A percentile compares a stretch with the other conserved stretches of the same genome.
Conservation (phyloP, 2,888 invertebrate genomes). For the Abrostola triplasia region DNA sequence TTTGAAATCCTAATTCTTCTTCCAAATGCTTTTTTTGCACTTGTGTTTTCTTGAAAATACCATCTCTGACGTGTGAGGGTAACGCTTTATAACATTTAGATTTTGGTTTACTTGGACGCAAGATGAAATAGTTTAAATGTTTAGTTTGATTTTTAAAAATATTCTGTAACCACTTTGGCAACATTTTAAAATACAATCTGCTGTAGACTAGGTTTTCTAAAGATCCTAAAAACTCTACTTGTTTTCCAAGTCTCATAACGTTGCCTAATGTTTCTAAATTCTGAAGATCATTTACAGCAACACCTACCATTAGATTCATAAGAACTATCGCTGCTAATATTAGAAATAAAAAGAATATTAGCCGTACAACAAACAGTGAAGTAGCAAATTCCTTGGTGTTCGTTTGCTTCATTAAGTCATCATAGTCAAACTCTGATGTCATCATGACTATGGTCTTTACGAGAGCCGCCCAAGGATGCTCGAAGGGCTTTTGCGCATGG, state of each 20-base stretch:
- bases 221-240: conserved; percentile 82
- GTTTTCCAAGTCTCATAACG: conserved; percentile 83
- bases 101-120: conserved; percentile 40
- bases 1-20: conserved; percentile 67
- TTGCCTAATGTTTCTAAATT: conserved; percentile 86
- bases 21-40: conserved; percentile 70
- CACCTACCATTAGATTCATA: conserved; percentile 88
- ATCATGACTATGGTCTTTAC: conserved; percentile 88
- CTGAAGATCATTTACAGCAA: conserved; percentile 88
- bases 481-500: conserved; percentile 80
- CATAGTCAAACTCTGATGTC: conserved; percentile 88
- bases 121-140: conserved; percentile 17
- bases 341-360: conserved; percentile 85
- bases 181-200: conserved; percentile 38
- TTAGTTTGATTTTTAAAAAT: conserved; percentile 37
- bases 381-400: conserved; percentile 62
- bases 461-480: conserved; percentile 81
- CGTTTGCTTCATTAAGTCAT: conserved; percentile 74
- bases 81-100: conserved; percentile 62
- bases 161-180: conserved; percentile 39
- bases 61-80: conserved; percentile 72
- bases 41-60: conserved; percentile 76
- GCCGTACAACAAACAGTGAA: conserved; percentile 75
- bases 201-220: conserved; percentile 54
- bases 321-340: conserved; percentile 87